Evolutionary conservation across 2,113 vertebrate species (phyloP).

Genomic region (Nematolebias whitei): DNA sequence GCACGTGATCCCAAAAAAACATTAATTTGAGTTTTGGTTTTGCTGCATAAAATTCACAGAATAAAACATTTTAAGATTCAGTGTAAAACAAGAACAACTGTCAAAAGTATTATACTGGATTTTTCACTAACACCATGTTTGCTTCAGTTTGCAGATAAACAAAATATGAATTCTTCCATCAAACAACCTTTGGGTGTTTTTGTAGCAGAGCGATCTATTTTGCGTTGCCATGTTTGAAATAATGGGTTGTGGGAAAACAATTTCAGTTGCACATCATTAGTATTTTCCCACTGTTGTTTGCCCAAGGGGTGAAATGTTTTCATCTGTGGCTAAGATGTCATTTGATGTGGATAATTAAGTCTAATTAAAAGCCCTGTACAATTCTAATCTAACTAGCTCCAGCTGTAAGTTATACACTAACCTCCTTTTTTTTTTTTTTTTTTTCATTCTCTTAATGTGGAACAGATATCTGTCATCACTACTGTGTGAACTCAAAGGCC

Average conservation of each 20-base stretch:
- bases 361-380: slow-evolving; percentile 72
- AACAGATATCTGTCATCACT: slow-evolving; percentile 95
- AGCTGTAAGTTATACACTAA: slow-evolving; percentile 38
- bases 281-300: slow-evolving; percentile 55
- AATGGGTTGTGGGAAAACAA: slow-evolving; percentile 63
- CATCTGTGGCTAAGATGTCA: slow-evolving; percentile 72
- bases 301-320: slow-evolving; percentile 70
- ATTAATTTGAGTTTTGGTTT: slow-evolving; percentile 27
- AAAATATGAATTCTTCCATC: slow-evolving; percentile 52
- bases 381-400: slow-evolving; percentile 66
- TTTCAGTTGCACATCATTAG: slow-evolving; percentile 70
- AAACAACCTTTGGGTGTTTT: slow-evolving; percentile 68
- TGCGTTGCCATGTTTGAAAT: slow-evolving; percentile 57
- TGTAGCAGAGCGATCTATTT: slow-evolving; percentile 58
- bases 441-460: slow-evolving; percentile 33
- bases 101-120: slow-evolving; percentile 48
- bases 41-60: slow-evolving; percentile 15
- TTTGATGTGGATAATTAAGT: slow-evolving; percentile 79
- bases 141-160: slow-evolving; percentile 56
- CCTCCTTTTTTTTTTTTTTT: slow-evolving; percentile 28
- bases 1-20: slow-evolving; percentile 11
- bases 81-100: slow-evolving; percentile 39
- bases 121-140: slow-evolving; percentile 52
- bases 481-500: slow-evolving; percentile 94
- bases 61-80: slow-evolving; percentile 28